These are phyloP conservation scores for Ditula angustiorana DNA, from an alignment of 2,888 invertebrate genomes.

Conservation along the genomic window DNA sequence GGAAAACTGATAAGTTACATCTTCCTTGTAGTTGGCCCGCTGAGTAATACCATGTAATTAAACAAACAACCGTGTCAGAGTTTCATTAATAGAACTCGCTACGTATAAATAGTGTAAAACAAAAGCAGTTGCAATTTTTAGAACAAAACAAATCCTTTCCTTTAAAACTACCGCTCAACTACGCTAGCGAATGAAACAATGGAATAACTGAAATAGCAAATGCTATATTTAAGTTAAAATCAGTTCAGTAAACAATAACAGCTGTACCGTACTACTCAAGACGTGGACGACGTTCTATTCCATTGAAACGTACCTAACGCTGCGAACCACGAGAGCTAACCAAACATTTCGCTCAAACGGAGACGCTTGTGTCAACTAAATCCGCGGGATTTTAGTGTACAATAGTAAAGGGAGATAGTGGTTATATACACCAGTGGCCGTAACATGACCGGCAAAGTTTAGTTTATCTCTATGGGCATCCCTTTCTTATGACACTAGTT, in stretches of 20 bases:
- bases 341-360: not conserved
- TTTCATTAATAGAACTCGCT: not conserved
- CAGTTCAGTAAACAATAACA: not conserved
- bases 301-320: not conserved
- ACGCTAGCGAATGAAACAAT: not conserved
- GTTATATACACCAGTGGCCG: not conserved
- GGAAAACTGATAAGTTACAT: constrained; percentile 28
- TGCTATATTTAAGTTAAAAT: not conserved
- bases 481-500: too few species aligned
- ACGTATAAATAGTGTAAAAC: not conserved
- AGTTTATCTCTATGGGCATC: too few species aligned
- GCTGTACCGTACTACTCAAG: not conserved
- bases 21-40: constrained; percentile 17
- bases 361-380: not conserved
- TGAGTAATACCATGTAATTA: constrained; percentile 7
- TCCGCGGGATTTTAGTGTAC: not conserved
- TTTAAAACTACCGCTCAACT: not conserved
- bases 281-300: not conserved
- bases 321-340: not conserved
- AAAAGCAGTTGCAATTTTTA: not conserved
- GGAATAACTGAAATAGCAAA: not conserved
- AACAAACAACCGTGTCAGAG: not conserved
- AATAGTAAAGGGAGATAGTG: not conserved
- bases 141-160: not conserved
- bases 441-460: too few species aligned